These are phyloP conservation scores for Koerneria pararmatus DNA, from an alignment of 2,888 invertebrate species.

Conservation along the genomic window DNA sequence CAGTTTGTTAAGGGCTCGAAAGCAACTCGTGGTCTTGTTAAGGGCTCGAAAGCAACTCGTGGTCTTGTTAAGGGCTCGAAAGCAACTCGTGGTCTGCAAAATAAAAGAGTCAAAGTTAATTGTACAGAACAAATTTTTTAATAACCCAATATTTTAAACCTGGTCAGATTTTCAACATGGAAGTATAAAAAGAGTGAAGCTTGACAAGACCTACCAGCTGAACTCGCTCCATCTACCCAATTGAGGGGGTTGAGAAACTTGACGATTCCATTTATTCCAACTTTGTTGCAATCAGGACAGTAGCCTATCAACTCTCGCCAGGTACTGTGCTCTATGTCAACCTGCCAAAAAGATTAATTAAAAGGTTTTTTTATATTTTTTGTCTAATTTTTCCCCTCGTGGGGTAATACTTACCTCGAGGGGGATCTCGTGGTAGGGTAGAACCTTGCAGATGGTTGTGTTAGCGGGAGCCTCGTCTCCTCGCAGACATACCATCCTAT, in stretches of 20 bases:
- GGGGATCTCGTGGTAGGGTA: conserved; percentile 40
- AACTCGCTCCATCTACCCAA: not conserved
- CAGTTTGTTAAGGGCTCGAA: too few relatives aligned
- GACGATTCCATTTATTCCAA: conserved; percentile 39
- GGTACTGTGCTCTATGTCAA: conserved; percentile 38
- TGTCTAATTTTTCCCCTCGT: not conserved
- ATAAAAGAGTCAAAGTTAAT: too few relatives aligned
- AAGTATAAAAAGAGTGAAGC: too few relatives aligned
- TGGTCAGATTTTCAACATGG: too few relatives aligned
- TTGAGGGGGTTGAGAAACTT: conserved; percentile 26
- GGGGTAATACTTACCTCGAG: conserved; percentile 29
- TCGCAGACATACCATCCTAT: conserved; percentile 35
- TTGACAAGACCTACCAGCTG: not conserved
- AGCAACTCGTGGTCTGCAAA: too few relatives aligned
- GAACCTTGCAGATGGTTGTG: conserved; percentile 42
- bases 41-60: too few relatives aligned
- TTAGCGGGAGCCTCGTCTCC: conserved; percentile 46
- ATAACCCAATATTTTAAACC: too few relatives aligned
- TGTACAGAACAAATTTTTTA: too few relatives aligned
- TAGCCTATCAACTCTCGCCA: conserved; percentile 41
- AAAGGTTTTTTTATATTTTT: not conserved
- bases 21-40: too few relatives aligned
- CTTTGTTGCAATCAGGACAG: conserved; percentile 53
- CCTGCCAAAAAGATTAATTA: too few relatives aligned
- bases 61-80: too few relatives aligned